Base-by-base conservation (phyloP, 2,113 vertebrate species). In the Bufo gargarizans region DNA sequence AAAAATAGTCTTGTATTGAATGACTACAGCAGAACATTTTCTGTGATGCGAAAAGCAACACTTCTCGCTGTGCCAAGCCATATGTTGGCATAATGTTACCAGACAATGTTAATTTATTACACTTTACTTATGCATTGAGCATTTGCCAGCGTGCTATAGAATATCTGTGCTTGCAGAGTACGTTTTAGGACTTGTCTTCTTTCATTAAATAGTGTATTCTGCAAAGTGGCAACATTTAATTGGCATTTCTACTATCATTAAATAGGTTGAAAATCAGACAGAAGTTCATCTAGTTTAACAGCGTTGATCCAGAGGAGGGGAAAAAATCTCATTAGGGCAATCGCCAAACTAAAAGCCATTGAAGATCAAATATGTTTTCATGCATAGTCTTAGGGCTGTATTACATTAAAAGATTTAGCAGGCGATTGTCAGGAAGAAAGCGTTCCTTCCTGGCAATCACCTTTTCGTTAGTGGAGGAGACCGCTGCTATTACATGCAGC, bases 61-160 rank as follows among this genome's bases (percentile, higher is more conserved):
- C 45, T 49, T 50, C 61, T 67, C 4, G 0, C 63, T 22, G 43
- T 16, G 63, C 81, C 81, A 69, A 83, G 63, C 82, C 82, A 71
- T 71, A 84, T 84, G 63, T 50, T 50, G 49, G 63, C n/a, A 33
- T 50, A 55, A 69, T 33, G 47, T 83, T 83, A 47, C 81, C 82
- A 84, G 22, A 67, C 13, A 0, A 83, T 67, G 45, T 82, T 67
- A 82, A 14, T 63, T 81, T 17, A 45, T 65, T 84, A 65, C 6
- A 50, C n/a, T 71, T 55, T 22, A n/a, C n/a, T 82, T 65, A 63
- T 50, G 19, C 5, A 69, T 67, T 47, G 1, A 2, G 16, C 49
- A 83, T 83, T 9, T 14, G 71, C 17, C 49, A 43, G 82, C 9
- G 3, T 55, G 13, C n/a, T 49, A 11, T 17, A 69, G 2, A 17